Evolutionary conservation across 1,140 invertebrate species (phyloP), one percentile per base, ranked within the genome.

Genomic region (Drosophila lacertosa): DNA sequence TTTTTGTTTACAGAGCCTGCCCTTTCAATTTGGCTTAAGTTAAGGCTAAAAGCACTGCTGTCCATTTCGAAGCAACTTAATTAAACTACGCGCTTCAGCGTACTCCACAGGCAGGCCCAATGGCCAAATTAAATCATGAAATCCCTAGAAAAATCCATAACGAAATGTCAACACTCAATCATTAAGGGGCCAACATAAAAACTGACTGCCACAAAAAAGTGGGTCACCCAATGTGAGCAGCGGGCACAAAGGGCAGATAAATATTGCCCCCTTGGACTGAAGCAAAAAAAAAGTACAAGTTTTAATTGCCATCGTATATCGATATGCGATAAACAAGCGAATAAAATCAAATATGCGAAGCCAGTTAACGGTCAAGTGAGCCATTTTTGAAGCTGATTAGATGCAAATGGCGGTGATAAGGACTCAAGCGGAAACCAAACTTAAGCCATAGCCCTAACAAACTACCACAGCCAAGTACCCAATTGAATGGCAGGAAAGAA

Each of bases 371-470:
- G 47, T 51, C 9, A 42, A 58, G 22, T 54, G 54, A 26, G 33
- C 39, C 57, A 86, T 62, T 74, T 77, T 60, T 50, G 48, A 65
- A 64, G 64, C 77, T 86, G 77, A 74, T 84, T 77, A 84, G 82
- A 84, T 84, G 81, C 81, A 84, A 84, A 84, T 84, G 62, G 65
- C 53, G 35, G 69, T 60, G 82, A 86, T 84, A 86, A 86, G 48
- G 67, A 68, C 60, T 62, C 58, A 68, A 73, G 54, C 66, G 71
- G 77, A 82, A 84, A 81, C 71, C 68, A 77, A 81, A 86, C 80
- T 88, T 81, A 54, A 29, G 54, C 26, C 64, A 47, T 39, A 35
- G n/a, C 26, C 11, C n/a, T 16, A 26, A 51, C 66, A 48, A 66
- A 79, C 63, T 63, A 83, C 65, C 57, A 50, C 44, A 54, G 9